Percentiles rank a stretch among this genome's conserved stretches.
Conservation (phyloP, 2,113 vertebrate genomes). For the Neolamprologus falcicula region DNA sequence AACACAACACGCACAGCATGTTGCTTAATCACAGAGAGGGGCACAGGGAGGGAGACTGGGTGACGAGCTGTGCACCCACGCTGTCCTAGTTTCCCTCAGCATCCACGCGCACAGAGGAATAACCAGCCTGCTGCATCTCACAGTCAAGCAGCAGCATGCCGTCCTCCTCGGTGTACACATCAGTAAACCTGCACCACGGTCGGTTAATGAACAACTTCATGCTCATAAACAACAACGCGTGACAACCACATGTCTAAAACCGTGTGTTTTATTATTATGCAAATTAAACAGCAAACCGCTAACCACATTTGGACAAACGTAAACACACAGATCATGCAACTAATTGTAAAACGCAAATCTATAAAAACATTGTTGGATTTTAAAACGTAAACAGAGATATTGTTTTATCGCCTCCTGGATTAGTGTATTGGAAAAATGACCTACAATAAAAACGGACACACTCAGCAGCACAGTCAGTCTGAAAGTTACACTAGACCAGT, state of each 20-base stretch:
- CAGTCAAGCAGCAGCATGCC: neutral
- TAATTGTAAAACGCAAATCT: neutral
- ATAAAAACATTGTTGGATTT: neutral
- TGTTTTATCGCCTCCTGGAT: neutral
- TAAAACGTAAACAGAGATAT: neutral
- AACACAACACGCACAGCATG: slow-evolving; percentile 15
- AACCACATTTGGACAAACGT: neutral
- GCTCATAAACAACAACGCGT: neutral
- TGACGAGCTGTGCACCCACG: slow-evolving; percentile 50
- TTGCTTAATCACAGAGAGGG: slow-evolving; percentile 39
- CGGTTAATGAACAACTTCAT: neutral
- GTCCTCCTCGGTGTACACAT: neutral
- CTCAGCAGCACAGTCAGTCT: neutral
- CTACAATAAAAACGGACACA: neutral
- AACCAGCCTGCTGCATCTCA: slow-evolving; percentile 2
- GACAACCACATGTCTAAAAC: neutral
- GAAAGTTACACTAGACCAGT: slow-evolving; percentile 10
- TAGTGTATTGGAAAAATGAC: neutral
- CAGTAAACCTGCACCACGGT: neutral
- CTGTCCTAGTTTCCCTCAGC: slow-evolving; percentile 48
- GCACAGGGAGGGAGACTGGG: slow-evolving; percentile 13
- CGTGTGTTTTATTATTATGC: neutral
- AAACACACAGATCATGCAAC: neutral
- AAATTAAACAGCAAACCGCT: neutral
- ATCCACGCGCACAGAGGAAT: slow-evolving; percentile 1